Base-by-base conservation (phyloP, 30 jellyfish, hydroid and myxozoan species). In the Aurelia sp. region DNA sequence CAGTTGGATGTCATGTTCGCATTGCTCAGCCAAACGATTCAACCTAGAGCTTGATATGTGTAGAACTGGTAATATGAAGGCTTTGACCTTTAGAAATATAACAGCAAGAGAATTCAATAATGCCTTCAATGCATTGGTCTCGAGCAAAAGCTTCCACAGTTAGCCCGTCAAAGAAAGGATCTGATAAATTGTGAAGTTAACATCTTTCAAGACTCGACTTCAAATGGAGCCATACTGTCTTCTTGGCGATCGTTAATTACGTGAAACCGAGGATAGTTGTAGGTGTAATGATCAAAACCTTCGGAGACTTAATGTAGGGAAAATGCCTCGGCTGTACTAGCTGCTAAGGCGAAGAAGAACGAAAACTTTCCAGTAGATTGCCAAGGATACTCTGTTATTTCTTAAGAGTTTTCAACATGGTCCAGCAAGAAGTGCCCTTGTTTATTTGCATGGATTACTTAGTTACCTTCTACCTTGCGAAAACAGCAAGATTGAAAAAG, bases 21-120 rank as follows among this genome's bases (percentile, higher is more conserved):
- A 53, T 53, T 64, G 75, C 3, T 64, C 3, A 64, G 75, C 75
- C 31, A 64, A 64, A 64, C 75, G 21, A 4, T 64, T 64, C 2
- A 64, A 21, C 75, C 75, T 18, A 64, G 75, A 64, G 17, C 75
- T 64, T 64, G 75, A 64, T 64, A 27, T 64, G 1, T 64, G 75
- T 27, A 64, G 75, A 64, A 21, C 21, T 64, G 19, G 75, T 0
- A 64, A 64, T 64, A 64, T 64, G 75, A 64, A 64, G 3, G 31
- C 75, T 64, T 64, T 0, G 4, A 64, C 19, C 31, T 64, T 64
- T 27, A 64, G 3, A 21, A 64, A 19, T 18, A 64, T 64, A 27
- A 64, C 21, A 64, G 3, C 75, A 64, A 64, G 75, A 64, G 3
- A 64, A 64, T 1, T 21, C 13, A 64, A 19, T 4, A 13, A 13